Conservation (phyloP, 2,113 vertebrate species). For the Sakesphorus luctuosus region DNA sequence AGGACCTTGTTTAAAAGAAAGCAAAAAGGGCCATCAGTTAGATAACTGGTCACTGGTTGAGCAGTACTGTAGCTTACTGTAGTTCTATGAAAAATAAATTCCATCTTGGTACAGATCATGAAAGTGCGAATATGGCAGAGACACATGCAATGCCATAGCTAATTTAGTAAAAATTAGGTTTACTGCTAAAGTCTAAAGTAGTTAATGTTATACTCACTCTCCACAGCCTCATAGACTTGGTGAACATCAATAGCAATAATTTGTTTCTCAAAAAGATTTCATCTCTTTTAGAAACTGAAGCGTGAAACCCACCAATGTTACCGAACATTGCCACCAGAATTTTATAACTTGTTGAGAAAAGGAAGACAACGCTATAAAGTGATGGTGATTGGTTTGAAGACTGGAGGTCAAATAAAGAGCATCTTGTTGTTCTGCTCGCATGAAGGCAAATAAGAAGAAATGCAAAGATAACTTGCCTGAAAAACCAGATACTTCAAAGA, state of each 20-base stretch:
- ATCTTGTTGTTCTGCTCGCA: background rate
- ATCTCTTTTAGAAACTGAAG: background rate
- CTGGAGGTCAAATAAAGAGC: background rate
- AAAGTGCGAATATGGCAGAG: background rate
- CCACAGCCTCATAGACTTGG: background rate
- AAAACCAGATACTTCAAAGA: background rate
- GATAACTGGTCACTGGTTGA: background rate
- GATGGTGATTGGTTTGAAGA: background rate
- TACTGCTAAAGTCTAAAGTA: background rate
- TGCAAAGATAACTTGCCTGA: background rate
- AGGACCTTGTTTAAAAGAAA: background rate
- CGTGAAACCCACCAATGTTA: background rate
- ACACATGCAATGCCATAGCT: background rate
- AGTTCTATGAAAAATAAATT: background rate
- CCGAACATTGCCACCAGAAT: background rate
- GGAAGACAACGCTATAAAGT: background rate
- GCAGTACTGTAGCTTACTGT: background rate
- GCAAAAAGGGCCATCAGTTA: background rate
- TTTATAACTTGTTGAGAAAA: background rate
- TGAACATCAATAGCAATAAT: background rate
- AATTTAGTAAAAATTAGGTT: background rate
- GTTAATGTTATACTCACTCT: background rate
- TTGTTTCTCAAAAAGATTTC: background rate
- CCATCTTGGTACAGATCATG: background rate
- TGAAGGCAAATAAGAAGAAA: background rate